Evolutionary conservation across 1,140 invertebrate species (phyloP).

Genomic region (Oscheius sp.): DNA sequence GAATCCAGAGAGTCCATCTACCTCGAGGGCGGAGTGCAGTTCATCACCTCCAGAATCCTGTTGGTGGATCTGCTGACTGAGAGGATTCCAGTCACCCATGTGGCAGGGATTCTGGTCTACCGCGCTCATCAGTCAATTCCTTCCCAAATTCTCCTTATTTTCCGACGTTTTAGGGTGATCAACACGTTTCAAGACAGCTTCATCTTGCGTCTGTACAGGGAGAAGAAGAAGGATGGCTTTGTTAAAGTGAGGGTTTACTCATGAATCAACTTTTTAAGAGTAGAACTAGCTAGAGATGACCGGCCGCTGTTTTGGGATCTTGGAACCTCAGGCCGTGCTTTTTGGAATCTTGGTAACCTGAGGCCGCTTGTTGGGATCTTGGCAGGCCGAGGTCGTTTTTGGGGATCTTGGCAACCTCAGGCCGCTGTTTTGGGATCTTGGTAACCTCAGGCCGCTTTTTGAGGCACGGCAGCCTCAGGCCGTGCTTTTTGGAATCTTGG

Average conservation of each 20-base stretch:
- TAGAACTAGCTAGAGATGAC: too few relatives aligned
- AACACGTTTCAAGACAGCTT: conserved; percentile 57
- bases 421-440: too few relatives aligned
- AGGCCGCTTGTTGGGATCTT: too few relatives aligned
- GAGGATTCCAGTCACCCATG: conserved; percentile 78
- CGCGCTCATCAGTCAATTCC: conserved; percentile 74
- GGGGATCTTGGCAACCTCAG: too few relatives aligned
- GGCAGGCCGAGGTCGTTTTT: too few relatives aligned
- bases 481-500: too few relatives aligned
- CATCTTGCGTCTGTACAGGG: conserved; percentile 57
- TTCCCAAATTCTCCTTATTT: not conserved
- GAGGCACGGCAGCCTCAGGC: too few relatives aligned
- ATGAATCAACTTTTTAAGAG: not conserved
- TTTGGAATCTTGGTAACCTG: too few relatives aligned
- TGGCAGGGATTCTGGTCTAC: conserved; percentile 83
- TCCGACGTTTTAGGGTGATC: conserved; percentile 44
- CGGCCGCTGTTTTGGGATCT: too few relatives aligned
- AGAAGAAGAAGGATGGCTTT: conserved; percentile 56
- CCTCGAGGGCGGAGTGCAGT: conserved; percentile 85
- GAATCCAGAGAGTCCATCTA: conserved; percentile 68
- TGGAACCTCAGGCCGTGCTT: too few relatives aligned
- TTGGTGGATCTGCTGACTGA: conserved; percentile 93
- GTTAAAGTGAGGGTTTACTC: conserved; percentile 39
- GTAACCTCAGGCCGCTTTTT: too few relatives aligned
- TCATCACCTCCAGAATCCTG: conserved; percentile 82